These are phyloP conservation scores for Ips nitidus DNA, from an alignment of 1,140 invertebrate genomes.

Conservation along the genomic window DNA sequence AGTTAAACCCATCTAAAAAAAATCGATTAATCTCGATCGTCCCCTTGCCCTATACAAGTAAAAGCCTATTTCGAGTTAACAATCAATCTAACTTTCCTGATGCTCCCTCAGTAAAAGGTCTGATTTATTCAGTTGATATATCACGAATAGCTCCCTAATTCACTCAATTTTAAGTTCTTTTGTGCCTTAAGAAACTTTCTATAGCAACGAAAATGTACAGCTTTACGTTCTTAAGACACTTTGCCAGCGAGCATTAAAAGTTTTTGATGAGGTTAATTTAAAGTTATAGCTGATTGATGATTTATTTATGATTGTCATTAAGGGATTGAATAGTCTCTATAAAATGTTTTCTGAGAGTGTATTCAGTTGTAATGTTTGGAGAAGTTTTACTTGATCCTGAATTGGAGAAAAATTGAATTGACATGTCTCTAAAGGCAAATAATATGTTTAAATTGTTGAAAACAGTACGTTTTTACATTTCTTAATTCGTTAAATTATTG, in stretches of 20 bases:
- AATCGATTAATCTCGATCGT: not conserved
- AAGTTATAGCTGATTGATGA: not conserved
- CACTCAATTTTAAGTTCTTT: constrained; percentile 14
- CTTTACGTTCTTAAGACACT: not conserved
- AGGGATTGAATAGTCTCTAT: too few species aligned
- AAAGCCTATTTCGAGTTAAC: constrained; percentile 9
- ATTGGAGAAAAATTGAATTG: too few species aligned
- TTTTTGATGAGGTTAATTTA: constrained; percentile 5
- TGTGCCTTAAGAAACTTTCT: constrained; percentile 6
- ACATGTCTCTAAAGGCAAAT: too few species aligned
- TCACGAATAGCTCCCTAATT: constrained; percentile 14
- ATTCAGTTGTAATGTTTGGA: not conserved
- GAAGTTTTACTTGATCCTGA: not conserved
- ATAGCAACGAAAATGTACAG: not conserved
- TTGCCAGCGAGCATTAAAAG: not conserved
- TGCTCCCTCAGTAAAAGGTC: not conserved
- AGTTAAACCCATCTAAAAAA: too few species aligned
- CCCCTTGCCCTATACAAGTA: not conserved
- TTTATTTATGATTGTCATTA: not conserved
- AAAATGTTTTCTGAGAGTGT: not conserved
- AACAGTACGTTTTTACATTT: too few species aligned
- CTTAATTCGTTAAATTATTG: too few species aligned
- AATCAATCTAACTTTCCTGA: constrained; percentile 9
- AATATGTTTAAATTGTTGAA: too few species aligned
- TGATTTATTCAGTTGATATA: constrained; percentile 16